These are phyloP conservation scores for Choristoneura fumiferana DNA, from an alignment of 1,140 invertebrate genomes.

Conservation along the genomic window DNA sequence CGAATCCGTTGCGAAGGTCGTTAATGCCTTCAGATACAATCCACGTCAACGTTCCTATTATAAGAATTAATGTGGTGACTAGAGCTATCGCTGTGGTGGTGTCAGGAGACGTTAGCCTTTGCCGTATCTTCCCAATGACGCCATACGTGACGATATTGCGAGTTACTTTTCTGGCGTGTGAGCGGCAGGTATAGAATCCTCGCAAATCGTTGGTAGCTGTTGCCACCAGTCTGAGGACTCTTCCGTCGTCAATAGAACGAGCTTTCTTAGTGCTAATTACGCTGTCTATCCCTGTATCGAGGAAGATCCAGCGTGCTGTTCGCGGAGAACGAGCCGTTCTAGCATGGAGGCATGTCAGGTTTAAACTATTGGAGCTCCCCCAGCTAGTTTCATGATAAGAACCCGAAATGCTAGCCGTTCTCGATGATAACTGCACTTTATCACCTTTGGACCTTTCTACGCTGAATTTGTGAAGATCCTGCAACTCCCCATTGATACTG, in stretches of 20 bases:
- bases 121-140: conserved; percentile 47
- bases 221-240: conserved; percentile 48
- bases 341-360: conserved; percentile 60
- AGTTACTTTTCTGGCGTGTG: conserved; percentile 40
- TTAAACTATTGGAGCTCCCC: conserved; percentile 58
- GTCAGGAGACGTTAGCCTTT: conserved; percentile 46
- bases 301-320: conserved; percentile 50
- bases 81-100: conserved; percentile 47
- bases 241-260: conserved; percentile 48
- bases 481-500: conserved; percentile 41
- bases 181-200: conserved; percentile 65
- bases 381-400: conserved; percentile 59
- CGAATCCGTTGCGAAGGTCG: conserved; percentile 58
- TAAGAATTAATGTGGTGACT: conserved; percentile 48
- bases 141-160: conserved; percentile 63
- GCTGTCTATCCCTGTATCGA: conserved; percentile 42
- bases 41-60: conserved; percentile 53
- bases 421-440: conserved; percentile 54
- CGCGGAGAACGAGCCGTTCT: conserved; percentile 30
- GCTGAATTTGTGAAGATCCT: conserved; percentile 52
- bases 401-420: conserved; percentile 60
- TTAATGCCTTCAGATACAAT: conserved; percentile 54
- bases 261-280: conserved; percentile 34
- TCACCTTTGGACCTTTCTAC: conserved; percentile 49
- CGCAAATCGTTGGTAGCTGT: conserved; percentile 42